Evolutionary conservation across 2,113 vertebrate species (phyloP).

Genomic region (Cyanoderma ruficeps): DNA sequence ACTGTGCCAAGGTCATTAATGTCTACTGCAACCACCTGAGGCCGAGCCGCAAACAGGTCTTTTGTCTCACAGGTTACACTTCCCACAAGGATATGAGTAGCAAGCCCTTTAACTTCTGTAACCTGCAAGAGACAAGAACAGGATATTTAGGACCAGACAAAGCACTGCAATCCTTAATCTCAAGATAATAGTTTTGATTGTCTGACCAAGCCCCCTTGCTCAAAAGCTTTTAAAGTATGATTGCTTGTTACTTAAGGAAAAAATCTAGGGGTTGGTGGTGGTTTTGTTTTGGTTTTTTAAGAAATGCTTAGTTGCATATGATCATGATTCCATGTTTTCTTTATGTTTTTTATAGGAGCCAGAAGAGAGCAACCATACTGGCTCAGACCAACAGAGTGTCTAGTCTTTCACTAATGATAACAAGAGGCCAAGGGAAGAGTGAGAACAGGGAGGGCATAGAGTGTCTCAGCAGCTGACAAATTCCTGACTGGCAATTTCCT

Average conservation of each 20-base stretch:
- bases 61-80: constrained; percentile 98
- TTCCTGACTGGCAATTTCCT: not conserved
- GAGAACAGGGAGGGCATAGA: not conserved
- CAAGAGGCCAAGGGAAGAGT: not conserved
- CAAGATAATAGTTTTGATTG: not conserved
- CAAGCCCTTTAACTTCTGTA: constrained; percentile 94
- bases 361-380: not conserved
- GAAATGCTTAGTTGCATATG: not conserved
- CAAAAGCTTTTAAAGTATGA: not conserved
- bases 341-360: not conserved
- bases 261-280: not conserved
- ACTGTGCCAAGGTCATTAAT: constrained; percentile 97
- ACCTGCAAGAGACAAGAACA: constrained; percentile 76
- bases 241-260: not conserved
- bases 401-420: not conserved
- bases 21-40: constrained; percentile 96
- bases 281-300: not conserved
- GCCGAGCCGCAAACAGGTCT: constrained; percentile 94
- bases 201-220: not conserved
- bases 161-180: not conserved
- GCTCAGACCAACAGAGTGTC: not conserved
- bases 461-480: not conserved
- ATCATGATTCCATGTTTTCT: not conserved
- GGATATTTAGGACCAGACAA: not conserved
- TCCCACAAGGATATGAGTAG: constrained; percentile 92